Evolutionary conservation across 2,113 vertebrate genomes (phyloP).

Genomic region (Rhea americana): DNA sequence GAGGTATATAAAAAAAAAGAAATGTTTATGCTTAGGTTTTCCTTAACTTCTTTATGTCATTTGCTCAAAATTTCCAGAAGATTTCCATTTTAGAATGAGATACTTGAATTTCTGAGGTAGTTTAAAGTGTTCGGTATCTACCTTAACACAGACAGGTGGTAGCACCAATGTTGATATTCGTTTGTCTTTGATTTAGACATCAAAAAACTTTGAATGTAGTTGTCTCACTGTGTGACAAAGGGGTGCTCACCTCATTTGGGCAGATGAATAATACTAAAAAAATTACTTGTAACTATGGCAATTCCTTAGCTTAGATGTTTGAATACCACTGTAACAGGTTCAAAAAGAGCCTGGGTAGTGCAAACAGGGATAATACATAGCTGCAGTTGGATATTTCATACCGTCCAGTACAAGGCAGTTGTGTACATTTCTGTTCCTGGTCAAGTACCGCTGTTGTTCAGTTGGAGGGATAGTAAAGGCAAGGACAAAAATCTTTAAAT

Average conservation of each 20-base stretch:
- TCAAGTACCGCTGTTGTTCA: neutral
- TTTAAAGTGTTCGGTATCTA: neutral
- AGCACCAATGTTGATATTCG: neutral
- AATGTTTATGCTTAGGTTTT: neutral
- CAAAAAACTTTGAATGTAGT: neutral
- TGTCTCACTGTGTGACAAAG: neutral
- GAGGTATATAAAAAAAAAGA: neutral
- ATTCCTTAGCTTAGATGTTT: neutral
- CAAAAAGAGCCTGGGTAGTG: neutral
- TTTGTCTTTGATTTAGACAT: neutral
- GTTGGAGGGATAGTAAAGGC: neutral
- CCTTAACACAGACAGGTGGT: neutral
- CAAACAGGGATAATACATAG: neutral
- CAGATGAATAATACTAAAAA: neutral
- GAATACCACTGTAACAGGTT: neutral
- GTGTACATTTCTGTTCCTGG: neutral
- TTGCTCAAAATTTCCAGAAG: neutral
- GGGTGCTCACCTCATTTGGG: neutral
- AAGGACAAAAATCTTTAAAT: neutral
- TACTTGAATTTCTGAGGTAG: neutral
- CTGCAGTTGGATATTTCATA: rapidly evolving
- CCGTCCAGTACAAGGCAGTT: neutral
- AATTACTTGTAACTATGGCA: neutral
- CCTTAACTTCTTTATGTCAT: neutral
- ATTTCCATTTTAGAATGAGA: neutral